Base-by-base conservation (phyloP, 1,140 invertebrate species). In the Eumaeus atala region DNA sequence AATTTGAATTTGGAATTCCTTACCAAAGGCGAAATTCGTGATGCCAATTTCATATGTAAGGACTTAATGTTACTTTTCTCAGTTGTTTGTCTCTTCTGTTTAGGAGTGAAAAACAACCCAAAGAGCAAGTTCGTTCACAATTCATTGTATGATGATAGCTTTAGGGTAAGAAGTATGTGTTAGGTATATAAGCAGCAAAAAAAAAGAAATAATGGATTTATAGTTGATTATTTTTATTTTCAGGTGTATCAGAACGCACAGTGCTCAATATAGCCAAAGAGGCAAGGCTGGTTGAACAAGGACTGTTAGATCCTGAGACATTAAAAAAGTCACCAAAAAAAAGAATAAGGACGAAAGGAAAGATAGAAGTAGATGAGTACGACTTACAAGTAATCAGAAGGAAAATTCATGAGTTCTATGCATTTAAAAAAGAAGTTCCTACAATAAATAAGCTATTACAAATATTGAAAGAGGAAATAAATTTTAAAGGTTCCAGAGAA, bases 361-460 rank as follows among this genome's bases (percentile, higher is more conserved):
- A 83, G 59, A 86, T 86, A 36, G 83, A 86, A 67, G 78, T 86
- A 1, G 78, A 80, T 56, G 78, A 86, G 58, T 86, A 78, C 71
- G 83, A 86, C 48, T 67, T 85, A 38, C 78, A 82, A 72, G 80
- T 85, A 0, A 85, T 85, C 9, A 64, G 78, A 42, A 64, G 82
- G 55, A 85, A 84, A 64, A 84, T 85, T 49, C 82, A 85, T 44
- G 82, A 85, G 51, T 85, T 85, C 51, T 85, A 85, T 66, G 67
- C 82, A 40, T 85, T 75, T 54, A 85, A 85, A 61, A 85, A 85
- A 72, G 82, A 85, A 67, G 82, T 85, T 9, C 82, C 82, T 14
- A 85, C 82, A 34, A 84, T 84, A 21, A 84, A 85, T 50, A 84
- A 85, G 58, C 59, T 85, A 0, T 59, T 85, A 17, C 77, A 85